Evolutionary conservation across 2,888 invertebrate genomes (phyloP).

Genomic region (Lottia scabra): DNA sequence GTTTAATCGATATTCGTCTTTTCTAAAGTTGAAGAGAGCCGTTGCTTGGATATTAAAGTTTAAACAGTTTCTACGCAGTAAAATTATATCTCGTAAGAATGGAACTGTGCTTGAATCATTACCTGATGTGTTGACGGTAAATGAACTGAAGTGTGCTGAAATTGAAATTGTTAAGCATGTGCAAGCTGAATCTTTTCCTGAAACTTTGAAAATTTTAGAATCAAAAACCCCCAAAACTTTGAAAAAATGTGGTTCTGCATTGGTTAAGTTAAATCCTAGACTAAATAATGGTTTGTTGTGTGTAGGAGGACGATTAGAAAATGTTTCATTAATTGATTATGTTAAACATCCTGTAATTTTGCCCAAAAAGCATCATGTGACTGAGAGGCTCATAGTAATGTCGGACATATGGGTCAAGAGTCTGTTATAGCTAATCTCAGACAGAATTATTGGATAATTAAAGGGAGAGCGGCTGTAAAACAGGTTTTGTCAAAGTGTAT

Average conservation of each 20-base stretch:
- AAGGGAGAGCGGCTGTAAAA: background rate
- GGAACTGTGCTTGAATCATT: background rate
- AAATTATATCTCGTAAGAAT: background rate
- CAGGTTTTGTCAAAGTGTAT: background rate
- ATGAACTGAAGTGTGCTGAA: background rate
- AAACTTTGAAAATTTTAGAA: background rate
- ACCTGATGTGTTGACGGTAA: background rate
- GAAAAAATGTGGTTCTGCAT: background rate
- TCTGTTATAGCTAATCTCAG: background rate
- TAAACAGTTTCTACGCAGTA: background rate
- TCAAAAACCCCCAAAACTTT: background rate
- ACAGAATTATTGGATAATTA: background rate
- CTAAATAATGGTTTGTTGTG: no score
- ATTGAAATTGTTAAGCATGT: background rate
- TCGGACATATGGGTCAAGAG: background rate
- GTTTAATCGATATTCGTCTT: background rate
- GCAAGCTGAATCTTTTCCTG: background rate
- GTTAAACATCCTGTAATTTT: background rate
- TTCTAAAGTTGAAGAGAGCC: background rate
- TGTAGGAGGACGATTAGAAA: background rate
- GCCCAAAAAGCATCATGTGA: background rate
- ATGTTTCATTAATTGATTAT: background rate
- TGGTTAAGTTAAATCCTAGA: background rate
- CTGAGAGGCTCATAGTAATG: background rate
- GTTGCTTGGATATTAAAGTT: background rate